Evolutionary conservation across 2,888 invertebrate species (phyloP).

Genomic region (Deilephila elpenor): DNA sequence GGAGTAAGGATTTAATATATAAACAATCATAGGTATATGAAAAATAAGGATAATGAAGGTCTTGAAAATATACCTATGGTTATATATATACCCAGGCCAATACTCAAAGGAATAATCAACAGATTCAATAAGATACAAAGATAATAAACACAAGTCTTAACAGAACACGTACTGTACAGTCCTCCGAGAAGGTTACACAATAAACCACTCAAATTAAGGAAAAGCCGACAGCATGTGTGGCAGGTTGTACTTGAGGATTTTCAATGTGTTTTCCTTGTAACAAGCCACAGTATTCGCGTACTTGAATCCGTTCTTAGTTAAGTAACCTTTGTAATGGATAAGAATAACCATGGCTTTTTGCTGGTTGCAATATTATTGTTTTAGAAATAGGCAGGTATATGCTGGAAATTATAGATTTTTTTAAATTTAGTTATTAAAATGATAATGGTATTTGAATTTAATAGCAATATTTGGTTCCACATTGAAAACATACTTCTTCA

Average conservation of each 20-base stretch:
- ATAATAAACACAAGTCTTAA: background rate
- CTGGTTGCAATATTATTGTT: background rate
- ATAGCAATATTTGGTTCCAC: too few species aligned
- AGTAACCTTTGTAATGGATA: background rate
- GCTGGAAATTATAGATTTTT: too few species aligned
- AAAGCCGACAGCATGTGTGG: slow-evolving; percentile 17
- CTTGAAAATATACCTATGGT: too few species aligned
- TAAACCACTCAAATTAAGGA: slow-evolving; percentile 15
- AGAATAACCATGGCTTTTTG: background rate
- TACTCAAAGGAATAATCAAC: background rate
- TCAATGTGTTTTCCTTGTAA: slow-evolving; percentile 19
- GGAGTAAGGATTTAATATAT: too few species aligned
- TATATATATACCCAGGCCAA: too few species aligned
- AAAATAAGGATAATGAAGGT: too few species aligned
- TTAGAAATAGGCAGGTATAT: background rate
- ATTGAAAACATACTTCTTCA: too few species aligned
- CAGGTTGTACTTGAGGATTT: slow-evolving; percentile 4
- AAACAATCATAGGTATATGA: too few species aligned
- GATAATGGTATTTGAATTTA: too few species aligned
- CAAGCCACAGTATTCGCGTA: background rate
- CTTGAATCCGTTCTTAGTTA: background rate
- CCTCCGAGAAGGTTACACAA: slow-evolving; percentile 25
- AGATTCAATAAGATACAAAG: background rate
- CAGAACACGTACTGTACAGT: background rate
- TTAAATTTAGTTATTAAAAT: too few species aligned